Base-by-base conservation (phyloP, 2,113 vertebrate genomes). In the Lamprologus tigripictilis region DNA sequence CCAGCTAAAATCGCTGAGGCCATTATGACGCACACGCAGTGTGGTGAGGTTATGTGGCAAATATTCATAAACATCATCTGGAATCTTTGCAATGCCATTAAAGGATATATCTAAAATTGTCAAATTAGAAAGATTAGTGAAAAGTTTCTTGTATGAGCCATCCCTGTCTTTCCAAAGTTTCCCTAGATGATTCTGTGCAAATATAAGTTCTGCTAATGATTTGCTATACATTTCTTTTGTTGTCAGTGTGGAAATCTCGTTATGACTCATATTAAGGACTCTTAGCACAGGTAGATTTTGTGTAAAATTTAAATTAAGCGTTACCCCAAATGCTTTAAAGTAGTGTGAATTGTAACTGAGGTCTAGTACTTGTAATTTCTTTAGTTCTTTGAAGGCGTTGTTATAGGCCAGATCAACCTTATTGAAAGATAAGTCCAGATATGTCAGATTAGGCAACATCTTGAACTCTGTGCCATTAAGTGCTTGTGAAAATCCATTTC, bases 321-420 rank as follows among this genome's bases (percentile, higher is more conserved):
- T 97, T 51, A 98, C 90, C 2, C 96, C 96, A 57, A 87, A 90
- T 5, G 97, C 92, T 33, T n/a, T 16, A 90, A 98, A 98, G 84
- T 97, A 97, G 76, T 98, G 96, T 0, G 85, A 1, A 33, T 98
- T 98, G 87, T 95, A 61, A 90, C 96, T 97, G 13, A 97, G 89
- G 89, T 97, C 96, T 4, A 98, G 86, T 4, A 96, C 91, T 88
- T 96, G 53, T 3, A 97, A 88, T 68, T 92, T 89, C 87, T 92
- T 26, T n/a, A 94, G 33, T 54, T 96, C 94, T 17, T 88, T 83
- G 88, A 97, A 97, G 33, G 95, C 92, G n/a, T 92, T 45, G 45
- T 89, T 83, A 21, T 93, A 94, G 49, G 89, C 96, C 85, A 96
- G 93, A 89, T 96, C 95, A 19, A 97, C 93, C 92, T 93, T 96